Evolutionary conservation across 2,888 invertebrate genomes (phyloP), one percentile per base, ranked within the genome.

Genomic region (Lypha dubia): DNA sequence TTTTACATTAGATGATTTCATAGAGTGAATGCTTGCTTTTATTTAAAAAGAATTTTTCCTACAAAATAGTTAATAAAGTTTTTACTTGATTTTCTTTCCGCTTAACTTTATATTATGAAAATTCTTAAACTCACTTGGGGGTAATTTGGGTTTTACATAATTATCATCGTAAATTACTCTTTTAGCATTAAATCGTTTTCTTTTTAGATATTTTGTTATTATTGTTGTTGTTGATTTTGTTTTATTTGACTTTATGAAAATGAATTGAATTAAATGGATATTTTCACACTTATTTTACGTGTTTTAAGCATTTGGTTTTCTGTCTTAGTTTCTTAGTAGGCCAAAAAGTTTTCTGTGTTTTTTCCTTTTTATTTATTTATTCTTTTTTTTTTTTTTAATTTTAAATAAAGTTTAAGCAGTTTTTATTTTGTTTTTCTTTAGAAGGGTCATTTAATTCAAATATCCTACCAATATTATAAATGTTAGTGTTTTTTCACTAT

Each of bases 151-250:
- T 86, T 88, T 79, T 87, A 84, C 90, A 88, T 90, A 90, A 90
- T 90, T 90, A 90, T 91, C 88, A 87, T 89, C 91, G 91, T 90
- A 90, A 90, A 90, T 90, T 89, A 91, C 82, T 63, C 73, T 83
- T 82, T 82, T 49, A 71, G 53, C 85, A 79, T 84, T 84, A 83
- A 84, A 85, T 82, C 77, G 79, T 84, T 83, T 80, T 63, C 11
- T 20, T 15, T 56, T 0, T 58, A 67, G 6, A 76, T 60, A 11
- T 56, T 44, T 15, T 56, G 1, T 58, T 71, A 4, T 79, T 60
- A 11, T 56, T 44, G 20, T 70, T 44, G 35, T 24, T 53, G 32
- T 56, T 76, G 58, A 28, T 44, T n/a, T 73, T 86, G 76, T 82
- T 82, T 53, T 67, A 73, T 74, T 83, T 75, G 63, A 85, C 86